phyloP scores from a whole-genome alignment of 2,797 vertebrate species.

The Salmo trutta region DNA sequence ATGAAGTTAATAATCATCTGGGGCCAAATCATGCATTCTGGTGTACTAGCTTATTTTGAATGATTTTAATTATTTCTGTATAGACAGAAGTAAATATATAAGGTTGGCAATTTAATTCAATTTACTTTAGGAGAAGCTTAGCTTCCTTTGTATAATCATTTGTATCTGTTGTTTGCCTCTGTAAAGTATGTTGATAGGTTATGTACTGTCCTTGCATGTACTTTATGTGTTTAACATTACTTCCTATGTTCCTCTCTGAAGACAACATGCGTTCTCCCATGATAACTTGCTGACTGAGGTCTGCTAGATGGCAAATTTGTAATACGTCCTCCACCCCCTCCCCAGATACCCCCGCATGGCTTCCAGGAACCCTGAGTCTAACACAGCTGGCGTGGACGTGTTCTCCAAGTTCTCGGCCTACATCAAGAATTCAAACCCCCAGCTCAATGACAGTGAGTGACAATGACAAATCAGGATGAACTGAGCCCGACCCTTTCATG shows the following conservation, averaged over 20 bases:
- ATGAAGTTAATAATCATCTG: too few relatives aligned
- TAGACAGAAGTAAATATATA: too few relatives aligned
- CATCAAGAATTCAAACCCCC: slow-evolving; percentile 90
- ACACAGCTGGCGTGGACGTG: slow-evolving; percentile 88
- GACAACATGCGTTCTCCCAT: too few relatives aligned
- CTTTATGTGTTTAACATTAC: neutral
- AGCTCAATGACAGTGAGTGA: slow-evolving; percentile 82
- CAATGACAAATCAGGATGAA: neutral
- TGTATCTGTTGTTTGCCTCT: too few relatives aligned
- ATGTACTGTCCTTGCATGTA: neutral
- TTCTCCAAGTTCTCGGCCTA: slow-evolving; percentile 95
- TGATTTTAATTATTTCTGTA: too few relatives aligned
- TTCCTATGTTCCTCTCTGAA: too few relatives aligned
- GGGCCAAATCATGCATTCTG: too few relatives aligned
- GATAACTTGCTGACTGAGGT: neutral
- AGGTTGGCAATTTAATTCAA: too few relatives aligned
- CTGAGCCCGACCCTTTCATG: neutral
- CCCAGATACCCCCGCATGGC: slow-evolving; percentile 85
- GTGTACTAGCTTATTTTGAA: too few relatives aligned
- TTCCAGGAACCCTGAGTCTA: slow-evolving; percentile 87
- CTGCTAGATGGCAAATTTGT: neutral
- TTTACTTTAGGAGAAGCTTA: too few relatives aligned
- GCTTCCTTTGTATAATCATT: too few relatives aligned
- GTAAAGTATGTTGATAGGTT: neutral
- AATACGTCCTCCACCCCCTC: neutral